phyloP scores from a whole-genome alignment of 53 echinoderm and acorn worm genomes.

The Paelopatides confundens region DNA sequence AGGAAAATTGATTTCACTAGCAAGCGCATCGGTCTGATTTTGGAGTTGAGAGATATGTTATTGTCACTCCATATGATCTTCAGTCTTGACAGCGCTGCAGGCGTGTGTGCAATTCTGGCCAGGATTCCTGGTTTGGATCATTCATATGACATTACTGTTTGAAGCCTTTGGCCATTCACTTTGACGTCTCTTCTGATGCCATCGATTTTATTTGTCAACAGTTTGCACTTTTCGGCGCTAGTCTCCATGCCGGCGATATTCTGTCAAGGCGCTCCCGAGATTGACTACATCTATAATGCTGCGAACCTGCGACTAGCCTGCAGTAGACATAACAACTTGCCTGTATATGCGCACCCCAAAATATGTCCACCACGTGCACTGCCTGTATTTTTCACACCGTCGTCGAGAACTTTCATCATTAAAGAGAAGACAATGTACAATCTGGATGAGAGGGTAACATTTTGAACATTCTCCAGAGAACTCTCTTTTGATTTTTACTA shows the following conservation, averaged over 20 bases:
- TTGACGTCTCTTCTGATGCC: neutral
- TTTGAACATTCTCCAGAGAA: no score
- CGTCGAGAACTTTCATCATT: no score
- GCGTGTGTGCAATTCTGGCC: slow-evolving; percentile 48
- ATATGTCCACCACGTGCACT: no score
- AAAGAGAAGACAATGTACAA: no score
- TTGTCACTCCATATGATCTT: slow-evolving; percentile 14
- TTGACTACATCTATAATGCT: slow-evolving; percentile 38
- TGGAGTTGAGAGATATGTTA: slow-evolving; percentile 34
- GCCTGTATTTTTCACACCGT: no score
- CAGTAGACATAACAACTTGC: slow-evolving; percentile 37
- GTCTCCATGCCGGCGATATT: slow-evolving; percentile 23
- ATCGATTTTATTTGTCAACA: slow-evolving; percentile 62
- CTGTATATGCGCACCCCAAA: neutral
- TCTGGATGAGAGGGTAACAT: no score
- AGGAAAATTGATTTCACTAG: slow-evolving; percentile 26
- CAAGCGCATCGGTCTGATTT: no score
- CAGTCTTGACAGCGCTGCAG: neutral
- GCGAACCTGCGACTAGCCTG: slow-evolving; percentile 35
- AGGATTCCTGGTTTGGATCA: slow-evolving; percentile 51
- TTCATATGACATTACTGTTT: slow-evolving; percentile 37
- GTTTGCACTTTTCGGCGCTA: slow-evolving; percentile 53
- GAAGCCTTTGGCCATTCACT: slow-evolving; percentile 18
- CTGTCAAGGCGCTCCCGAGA: no score
- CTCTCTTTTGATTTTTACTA: no score